Evolutionary conservation across 2,888 invertebrate genomes (phyloP), one percentile per base, ranked within the genome.

Genomic region (Acronicta leporina): DNA sequence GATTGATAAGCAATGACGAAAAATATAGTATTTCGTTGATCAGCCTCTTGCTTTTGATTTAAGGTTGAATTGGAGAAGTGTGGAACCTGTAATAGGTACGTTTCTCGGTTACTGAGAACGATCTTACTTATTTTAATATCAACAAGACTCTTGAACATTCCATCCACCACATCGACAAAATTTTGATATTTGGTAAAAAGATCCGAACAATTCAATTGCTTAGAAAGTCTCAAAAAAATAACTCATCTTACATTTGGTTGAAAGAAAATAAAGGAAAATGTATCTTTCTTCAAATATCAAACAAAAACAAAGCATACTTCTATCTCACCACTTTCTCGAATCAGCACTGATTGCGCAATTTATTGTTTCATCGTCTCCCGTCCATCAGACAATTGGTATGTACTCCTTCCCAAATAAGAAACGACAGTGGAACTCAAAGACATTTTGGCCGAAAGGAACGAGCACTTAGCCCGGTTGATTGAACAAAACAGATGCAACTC

Each of bases 381-480:
- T 61, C 57, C 48, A 59, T 60, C 71, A 59, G 44, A 33, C 46
- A 25, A 51, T 68, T 64, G 57, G 33, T 38, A n/a, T n/a, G n/a
- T n/a, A 59, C 54, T 59, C 52, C 47, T 68, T 49, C 20, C 46
- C 25, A 50, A 68, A 62, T 62, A 55, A 38, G 38, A 43, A 15
- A 20, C 42, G 11, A 14, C 27, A 46, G 53, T 58, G 47, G 51
- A 56, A 48, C 52, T 57, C 55, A 44, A 55, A 68, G 43, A 55
- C 57, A 35, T 69, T 69, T 60, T 33, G 47, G 50, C 51, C 52
- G 38, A 35, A 60, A 27, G 55, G 45, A 41, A 41, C 54, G 43
- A 53, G 48, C 65, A 77, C 71, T 77, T 62, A 51, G 41, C 40
- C n/a, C 41, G 35, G 42, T 64, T 70, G 71, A 75, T 77, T 77